phyloP scores from a whole-genome alignment of 2,113 vertebrate species.

The Poicephalus meyeri region DNA sequence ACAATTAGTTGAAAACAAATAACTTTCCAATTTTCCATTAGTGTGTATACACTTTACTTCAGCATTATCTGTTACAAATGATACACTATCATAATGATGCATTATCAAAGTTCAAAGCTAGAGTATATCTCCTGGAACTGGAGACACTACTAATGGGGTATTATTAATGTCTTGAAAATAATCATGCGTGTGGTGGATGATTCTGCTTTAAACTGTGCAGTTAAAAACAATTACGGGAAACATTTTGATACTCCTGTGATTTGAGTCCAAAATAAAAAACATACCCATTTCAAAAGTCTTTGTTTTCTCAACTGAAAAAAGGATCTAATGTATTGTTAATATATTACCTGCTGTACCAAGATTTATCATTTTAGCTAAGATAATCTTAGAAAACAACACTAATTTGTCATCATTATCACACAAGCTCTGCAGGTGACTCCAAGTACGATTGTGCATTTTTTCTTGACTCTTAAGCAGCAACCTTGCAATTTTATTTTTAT shows the following conservation, averaged over 20 bases:
- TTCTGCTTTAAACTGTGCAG: neutral
- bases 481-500: neutral
- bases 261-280: neutral
- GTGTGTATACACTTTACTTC: neutral
- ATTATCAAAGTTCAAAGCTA: constrained; percentile 1
- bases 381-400: neutral
- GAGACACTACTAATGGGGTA: neutral
- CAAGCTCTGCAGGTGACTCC: neutral
- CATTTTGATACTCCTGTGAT: neutral
- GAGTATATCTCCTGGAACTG: neutral
- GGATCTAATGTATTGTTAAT: neutral
- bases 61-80: neutral
- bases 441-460: neutral
- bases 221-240: neutral
- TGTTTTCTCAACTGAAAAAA: neutral
- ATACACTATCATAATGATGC: neutral
- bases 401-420: neutral
- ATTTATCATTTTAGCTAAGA: neutral
- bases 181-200: neutral
- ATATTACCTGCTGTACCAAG: neutral
- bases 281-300: neutral
- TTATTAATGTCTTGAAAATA: constrained; percentile 2
- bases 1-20: constrained; percentile 15
- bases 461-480: neutral
- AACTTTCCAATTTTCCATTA: neutral